Evolutionary conservation across 2,888 invertebrate genomes (phyloP).

Genomic region (Euphydryas editha): DNA sequence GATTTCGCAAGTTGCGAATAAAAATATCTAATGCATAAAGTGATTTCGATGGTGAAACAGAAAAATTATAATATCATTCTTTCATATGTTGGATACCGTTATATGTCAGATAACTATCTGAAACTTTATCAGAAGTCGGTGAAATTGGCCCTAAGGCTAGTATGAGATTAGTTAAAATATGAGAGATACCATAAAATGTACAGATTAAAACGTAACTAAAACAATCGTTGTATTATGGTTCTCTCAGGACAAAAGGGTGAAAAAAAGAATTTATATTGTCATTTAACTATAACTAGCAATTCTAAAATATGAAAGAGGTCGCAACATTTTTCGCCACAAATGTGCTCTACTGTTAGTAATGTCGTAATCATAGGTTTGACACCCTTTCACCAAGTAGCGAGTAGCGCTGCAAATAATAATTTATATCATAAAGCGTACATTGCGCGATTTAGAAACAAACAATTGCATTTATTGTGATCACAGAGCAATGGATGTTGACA

Average conservation of each 20-base stretch:
- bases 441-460: conserved; percentile 38
- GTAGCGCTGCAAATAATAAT: conserved; percentile 8
- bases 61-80: no score
- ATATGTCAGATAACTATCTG: no score
- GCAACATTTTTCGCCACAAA: conserved; percentile 69
- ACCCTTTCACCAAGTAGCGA: conserved; percentile 54
- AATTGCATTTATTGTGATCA: not conserved
- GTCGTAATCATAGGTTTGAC: conserved; percentile 79
- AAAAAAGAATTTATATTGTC: conserved; percentile 3
- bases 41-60: no score
- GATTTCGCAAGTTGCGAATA: no score
- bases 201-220: not conserved
- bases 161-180: no score
- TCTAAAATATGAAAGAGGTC: conserved; percentile 36
- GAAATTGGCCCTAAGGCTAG: no score
- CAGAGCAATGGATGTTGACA: conserved; percentile 48
- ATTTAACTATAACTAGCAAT: conserved; percentile 31
- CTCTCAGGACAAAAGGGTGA: not conserved
- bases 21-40: no score
- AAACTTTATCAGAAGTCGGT: no score
- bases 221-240: not conserved
- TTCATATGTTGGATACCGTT: no score
- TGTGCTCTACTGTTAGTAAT: conserved; percentile 70
- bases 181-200: not conserved
- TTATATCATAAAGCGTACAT: conserved; percentile 43